Conservation (phyloP, 2,113 vertebrate genomes). For the Anoura caudifer region DNA sequence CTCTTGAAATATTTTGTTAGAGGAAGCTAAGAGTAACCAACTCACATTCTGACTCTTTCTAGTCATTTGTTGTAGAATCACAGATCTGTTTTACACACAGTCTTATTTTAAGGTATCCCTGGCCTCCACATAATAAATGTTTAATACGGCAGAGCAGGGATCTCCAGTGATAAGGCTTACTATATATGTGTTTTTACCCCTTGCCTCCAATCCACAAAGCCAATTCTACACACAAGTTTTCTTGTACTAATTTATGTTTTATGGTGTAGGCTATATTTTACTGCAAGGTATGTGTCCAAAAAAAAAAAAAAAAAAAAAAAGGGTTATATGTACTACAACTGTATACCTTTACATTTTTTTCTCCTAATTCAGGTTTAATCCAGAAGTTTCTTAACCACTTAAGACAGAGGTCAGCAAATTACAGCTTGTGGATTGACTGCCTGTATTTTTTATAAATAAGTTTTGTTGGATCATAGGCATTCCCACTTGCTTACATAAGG, state of each 20-base stretch:
- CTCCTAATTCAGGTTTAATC: background rate
- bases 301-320: too few species aligned
- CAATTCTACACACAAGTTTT: background rate
- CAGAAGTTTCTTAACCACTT: background rate
- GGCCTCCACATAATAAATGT: background rate
- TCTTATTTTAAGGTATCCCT: background rate
- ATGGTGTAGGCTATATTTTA: background rate
- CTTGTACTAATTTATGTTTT: background rate
- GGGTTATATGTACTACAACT: background rate
- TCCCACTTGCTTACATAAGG: background rate
- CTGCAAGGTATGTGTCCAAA: background rate
- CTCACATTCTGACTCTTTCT: background rate
- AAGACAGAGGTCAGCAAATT: background rate
- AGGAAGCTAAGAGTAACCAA: background rate
- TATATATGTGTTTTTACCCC: background rate
- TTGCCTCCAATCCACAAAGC: background rate
- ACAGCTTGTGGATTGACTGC: background rate
- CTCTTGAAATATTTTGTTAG: background rate
- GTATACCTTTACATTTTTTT: background rate
- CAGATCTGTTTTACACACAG: background rate
- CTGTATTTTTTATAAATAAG: background rate
- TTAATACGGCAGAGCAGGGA: background rate
- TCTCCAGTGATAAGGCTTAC: background rate
- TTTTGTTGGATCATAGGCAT: background rate
- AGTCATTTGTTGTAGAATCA: background rate